phyloP scores from a whole-genome alignment of 1,140 invertebrate genomes.

The Drosophila willistoni region DNA sequence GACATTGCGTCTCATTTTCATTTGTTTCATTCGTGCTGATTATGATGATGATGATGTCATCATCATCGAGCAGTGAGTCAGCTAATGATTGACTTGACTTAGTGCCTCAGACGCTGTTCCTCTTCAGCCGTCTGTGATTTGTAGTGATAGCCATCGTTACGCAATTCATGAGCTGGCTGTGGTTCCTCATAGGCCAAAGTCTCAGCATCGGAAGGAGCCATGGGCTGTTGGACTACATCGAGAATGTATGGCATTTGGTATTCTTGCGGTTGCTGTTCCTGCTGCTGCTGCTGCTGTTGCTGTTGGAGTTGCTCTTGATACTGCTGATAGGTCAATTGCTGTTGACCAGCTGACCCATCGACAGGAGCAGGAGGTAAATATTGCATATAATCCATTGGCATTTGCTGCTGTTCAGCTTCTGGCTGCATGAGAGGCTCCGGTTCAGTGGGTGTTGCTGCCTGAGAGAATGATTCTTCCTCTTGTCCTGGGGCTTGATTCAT shows the following conservation, averaged over 20 bases:
- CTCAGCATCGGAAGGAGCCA: slow-evolving; percentile 68
- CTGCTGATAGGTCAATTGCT: slow-evolving; percentile 70
- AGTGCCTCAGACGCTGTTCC: slow-evolving; percentile 68
- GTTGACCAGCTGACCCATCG: slow-evolving; percentile 5
- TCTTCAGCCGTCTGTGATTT: slow-evolving; percentile 44
- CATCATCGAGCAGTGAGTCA: slow-evolving; percentile 9
- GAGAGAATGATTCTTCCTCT: slow-evolving; percentile 13
- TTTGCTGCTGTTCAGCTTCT: slow-evolving; percentile 17
- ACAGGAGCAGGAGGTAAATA: slow-evolving; percentile 50
- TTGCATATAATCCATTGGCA: slow-evolving; percentile 23
- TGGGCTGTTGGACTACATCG: slow-evolving; percentile 68
- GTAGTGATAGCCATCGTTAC: slow-evolving; percentile 75
- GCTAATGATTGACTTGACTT: slow-evolving; percentile 18
- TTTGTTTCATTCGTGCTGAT: too few relatives aligned
- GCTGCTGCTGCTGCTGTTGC: slow-evolving; percentile 23
- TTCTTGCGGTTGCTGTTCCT: slow-evolving; percentile 30
- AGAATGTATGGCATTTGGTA: slow-evolving; percentile 66
- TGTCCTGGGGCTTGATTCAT: slow-evolving; percentile 5
- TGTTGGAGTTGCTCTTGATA: slow-evolving; percentile 63
- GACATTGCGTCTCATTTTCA: neutral
- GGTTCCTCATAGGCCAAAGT: slow-evolving; percentile 43
- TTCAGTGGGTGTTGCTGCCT: slow-evolving; percentile 30
- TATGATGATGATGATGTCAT: too few relatives aligned
- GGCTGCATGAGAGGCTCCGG: slow-evolving; percentile 16
- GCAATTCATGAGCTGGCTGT: slow-evolving; percentile 71